These are phyloP conservation scores for Camponotus floridanus DNA, from an alignment of 1,140 invertebrate genomes.

Conservation along the genomic window DNA sequence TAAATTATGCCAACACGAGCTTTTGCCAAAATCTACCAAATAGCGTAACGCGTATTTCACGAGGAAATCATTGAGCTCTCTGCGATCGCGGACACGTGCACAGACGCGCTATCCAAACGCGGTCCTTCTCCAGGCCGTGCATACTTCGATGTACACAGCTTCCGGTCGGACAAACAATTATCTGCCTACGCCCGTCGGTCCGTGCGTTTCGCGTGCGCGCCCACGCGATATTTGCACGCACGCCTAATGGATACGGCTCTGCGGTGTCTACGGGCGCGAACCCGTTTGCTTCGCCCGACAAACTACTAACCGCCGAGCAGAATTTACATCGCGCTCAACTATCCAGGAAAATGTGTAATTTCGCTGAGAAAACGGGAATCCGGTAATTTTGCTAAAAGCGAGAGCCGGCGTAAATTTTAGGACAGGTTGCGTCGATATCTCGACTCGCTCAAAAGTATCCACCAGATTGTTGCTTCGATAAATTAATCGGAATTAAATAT, in stretches of 20 bases:
- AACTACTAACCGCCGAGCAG: constrained; percentile 41
- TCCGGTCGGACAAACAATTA: constrained; percentile 84
- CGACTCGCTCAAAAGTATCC: background rate
- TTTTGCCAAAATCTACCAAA: background rate
- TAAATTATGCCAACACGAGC: background rate
- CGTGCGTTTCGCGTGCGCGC: constrained; percentile 70
- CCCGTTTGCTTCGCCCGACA: constrained; percentile 49
- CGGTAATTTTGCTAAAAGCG: background rate
- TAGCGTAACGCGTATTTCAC: constrained; percentile 43
- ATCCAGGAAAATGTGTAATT: constrained; percentile 22
- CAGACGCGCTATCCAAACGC: constrained; percentile 5
- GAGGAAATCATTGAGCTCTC: constrained; percentile 37
- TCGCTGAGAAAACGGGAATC: background rate
- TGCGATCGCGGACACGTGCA: constrained; percentile 4
- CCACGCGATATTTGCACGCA: constrained; percentile 67
- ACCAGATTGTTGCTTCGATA: background rate
- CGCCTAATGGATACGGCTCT: constrained; percentile 60
- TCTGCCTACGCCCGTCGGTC: constrained; percentile 69
- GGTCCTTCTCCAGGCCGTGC: constrained; percentile 67
- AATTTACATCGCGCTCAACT: constrained; percentile 27
- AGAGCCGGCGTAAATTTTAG: constrained; percentile 32
- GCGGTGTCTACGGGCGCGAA: constrained; percentile 17
- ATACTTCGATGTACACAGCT: constrained; percentile 79
- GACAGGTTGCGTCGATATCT: constrained; percentile 21
- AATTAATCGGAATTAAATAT: background rate